These are phyloP conservation scores for Lottia scabra DNA, from an alignment of 2,888 invertebrate genomes.

Conservation along the genomic window DNA sequence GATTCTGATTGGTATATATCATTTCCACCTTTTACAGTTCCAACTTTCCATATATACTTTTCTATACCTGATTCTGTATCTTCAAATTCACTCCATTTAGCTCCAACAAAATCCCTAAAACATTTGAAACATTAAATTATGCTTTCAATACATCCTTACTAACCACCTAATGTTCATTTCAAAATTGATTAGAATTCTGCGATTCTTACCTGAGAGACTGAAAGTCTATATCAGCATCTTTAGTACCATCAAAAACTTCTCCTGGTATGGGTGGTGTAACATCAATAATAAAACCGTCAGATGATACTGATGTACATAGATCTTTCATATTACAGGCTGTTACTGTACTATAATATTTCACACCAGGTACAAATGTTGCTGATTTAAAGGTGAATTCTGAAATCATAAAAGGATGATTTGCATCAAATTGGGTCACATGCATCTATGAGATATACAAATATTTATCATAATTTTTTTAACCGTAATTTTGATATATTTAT, in stretches of 20 bases:
- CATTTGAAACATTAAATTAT: too few relatives aligned
- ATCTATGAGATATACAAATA: too few relatives aligned
- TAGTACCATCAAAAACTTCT: constrained; percentile 41
- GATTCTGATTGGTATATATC: constrained; percentile 29
- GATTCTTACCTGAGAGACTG: constrained; percentile 23
- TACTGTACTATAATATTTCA: constrained; percentile 37
- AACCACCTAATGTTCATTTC: too few relatives aligned
- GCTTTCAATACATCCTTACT: too few relatives aligned
- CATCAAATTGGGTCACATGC: too few relatives aligned
- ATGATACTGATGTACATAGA: constrained; percentile 38
- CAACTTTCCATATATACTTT: constrained; percentile 41
- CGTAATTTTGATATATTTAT: too few relatives aligned
- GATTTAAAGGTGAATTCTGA: too few relatives aligned
- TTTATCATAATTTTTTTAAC: too few relatives aligned
- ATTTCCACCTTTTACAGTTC: constrained; percentile 34
- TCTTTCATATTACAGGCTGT: constrained; percentile 47
- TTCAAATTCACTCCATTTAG: constrained; percentile 41
- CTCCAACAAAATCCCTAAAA: constrained; percentile 25
- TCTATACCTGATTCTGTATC: constrained; percentile 45
- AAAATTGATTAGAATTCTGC: too few relatives aligned
- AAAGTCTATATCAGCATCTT: constrained; percentile 36
- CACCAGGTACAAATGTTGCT: not conserved
- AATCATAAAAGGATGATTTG: too few relatives aligned
- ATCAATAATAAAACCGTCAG: constrained; percentile 50
- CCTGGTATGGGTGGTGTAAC: constrained; percentile 43